phyloP scores from a whole-genome alignment of 2,888 invertebrate species.

The Yponomeuta sedellus region DNA sequence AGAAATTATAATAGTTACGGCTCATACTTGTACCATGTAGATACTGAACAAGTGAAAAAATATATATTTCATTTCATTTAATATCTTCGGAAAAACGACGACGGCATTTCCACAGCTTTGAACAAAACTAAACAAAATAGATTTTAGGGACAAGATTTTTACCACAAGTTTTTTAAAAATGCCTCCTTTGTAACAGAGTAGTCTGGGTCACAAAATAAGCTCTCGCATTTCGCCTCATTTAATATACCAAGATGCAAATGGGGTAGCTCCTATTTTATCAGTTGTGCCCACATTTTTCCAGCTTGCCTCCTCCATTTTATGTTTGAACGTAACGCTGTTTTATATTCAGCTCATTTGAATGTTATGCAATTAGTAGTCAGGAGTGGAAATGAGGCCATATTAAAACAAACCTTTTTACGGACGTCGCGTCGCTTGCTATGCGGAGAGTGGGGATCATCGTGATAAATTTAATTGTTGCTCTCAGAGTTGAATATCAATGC shows the following conservation, averaged over 20 bases:
- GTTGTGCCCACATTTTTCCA: neutral
- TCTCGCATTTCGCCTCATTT: neutral
- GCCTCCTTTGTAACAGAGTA: too few species aligned
- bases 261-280: conserved; percentile 3
- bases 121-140: too few species aligned
- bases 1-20: too few species aligned
- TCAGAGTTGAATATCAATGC: conserved; percentile 37
- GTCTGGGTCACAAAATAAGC: neutral
- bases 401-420: conserved; percentile 29
- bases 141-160: too few species aligned
- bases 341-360: conserved; percentile 10
- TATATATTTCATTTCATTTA: too few species aligned
- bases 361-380: conserved; percentile 14
- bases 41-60: too few species aligned
- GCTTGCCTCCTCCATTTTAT: neutral
- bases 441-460: conserved; percentile 44
- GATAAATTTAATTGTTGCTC: conserved; percentile 50
- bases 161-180: too few species aligned
- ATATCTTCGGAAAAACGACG: too few species aligned
- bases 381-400: conserved; percentile 10
- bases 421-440: conserved; percentile 41
- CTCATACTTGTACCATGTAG: too few species aligned
- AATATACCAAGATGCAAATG: neutral
- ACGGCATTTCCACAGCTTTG: too few species aligned
- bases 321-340: conserved; percentile 33